Evolutionary conservation across 2,113 vertebrate genomes (phyloP).

Genomic region (Aviceda subcristata): DNA sequence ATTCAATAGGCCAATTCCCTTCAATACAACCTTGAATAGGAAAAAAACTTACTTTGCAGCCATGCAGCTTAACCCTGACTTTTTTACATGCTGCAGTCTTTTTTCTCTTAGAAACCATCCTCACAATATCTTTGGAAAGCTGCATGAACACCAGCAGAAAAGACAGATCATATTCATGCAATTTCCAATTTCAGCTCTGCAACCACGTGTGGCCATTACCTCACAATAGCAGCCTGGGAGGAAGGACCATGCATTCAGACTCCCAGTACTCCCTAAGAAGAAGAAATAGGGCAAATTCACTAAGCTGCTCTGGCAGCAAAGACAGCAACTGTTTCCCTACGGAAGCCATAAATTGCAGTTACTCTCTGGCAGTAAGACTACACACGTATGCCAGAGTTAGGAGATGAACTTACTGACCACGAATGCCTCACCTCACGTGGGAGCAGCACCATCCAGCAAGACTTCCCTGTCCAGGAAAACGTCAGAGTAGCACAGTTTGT

Average conservation of each 20-base stretch:
- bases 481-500: background rate
- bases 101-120: background rate
- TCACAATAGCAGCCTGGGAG: background rate
- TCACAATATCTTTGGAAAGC: background rate
- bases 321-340: background rate
- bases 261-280: background rate
- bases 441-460: background rate
- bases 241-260: background rate
- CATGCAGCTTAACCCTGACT: background rate
- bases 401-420: background rate
- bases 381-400: background rate
- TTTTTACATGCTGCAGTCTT: background rate
- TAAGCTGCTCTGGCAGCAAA: background rate
- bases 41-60: background rate
- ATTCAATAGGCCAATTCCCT: background rate
- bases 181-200: background rate
- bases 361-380: background rate
- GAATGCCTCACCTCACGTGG: background rate
- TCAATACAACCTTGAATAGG: background rate
- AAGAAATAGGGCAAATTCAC: background rate
- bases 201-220: background rate
- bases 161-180: background rate
- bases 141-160: background rate
- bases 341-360: background rate
- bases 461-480: rapidly evolving